Evolutionary conservation across 2,888 invertebrate genomes (phyloP).

Genomic region (Cerastis leucographa): DNA sequence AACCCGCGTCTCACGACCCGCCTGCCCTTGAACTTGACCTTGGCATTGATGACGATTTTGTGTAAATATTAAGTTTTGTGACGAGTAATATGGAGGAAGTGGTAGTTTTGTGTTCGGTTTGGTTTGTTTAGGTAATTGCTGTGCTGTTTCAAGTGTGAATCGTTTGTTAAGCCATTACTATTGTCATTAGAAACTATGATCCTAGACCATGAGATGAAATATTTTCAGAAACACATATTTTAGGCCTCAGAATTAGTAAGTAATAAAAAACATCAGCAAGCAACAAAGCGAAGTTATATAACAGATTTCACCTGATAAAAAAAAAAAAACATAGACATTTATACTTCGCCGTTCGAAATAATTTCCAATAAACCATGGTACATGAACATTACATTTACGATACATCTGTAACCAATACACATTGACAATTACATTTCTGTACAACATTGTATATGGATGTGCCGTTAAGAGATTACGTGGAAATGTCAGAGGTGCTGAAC

Average conservation of each 20-base stretch:
- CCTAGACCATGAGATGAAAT: not conserved
- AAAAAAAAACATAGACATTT: not conserved
- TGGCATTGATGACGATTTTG: constrained; percentile 68
- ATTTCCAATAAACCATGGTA: constrained; percentile 18
- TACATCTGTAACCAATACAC: constrained; percentile 35
- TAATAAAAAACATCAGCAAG: not conserved
- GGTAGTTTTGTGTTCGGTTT: constrained; percentile 7
- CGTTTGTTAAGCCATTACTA: not conserved
- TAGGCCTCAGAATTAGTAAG: no score
- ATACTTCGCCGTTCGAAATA: constrained; percentile 16
- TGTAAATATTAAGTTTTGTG: constrained; percentile 56
- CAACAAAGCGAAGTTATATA: not conserved
- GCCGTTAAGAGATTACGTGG: constrained; percentile 68
- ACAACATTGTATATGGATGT: constrained; percentile 58
- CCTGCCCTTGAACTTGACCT: constrained; percentile 70
- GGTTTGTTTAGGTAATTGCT: constrained; percentile 7
- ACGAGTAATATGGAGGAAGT: constrained; percentile 12
- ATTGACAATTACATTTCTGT: constrained; percentile 55
- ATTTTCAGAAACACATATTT: not conserved
- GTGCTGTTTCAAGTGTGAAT: not conserved
- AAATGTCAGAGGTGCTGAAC: constrained; percentile 74
- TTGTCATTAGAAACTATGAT: not conserved
- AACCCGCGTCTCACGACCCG: constrained; percentile 83
- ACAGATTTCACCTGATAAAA: not conserved
- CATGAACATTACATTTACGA: constrained; percentile 6